Evolutionary conservation across 2,888 invertebrate species (phyloP).

Genomic region (Cataglyphis albicans): DNA sequence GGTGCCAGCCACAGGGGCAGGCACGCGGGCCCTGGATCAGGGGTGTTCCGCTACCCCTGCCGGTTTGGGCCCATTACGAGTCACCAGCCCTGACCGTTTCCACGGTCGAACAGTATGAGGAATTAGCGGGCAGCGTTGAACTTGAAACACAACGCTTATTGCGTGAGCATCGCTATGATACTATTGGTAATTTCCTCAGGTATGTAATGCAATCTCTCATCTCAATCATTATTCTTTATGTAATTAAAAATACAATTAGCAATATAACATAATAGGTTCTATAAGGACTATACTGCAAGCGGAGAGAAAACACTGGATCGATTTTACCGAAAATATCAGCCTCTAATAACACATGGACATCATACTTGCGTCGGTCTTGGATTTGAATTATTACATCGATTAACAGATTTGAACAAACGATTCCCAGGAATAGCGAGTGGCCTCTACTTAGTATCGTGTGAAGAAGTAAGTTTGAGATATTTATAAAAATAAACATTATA

Average conservation of each 20-base stretch:
- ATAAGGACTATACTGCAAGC: slow-evolving; percentile 87
- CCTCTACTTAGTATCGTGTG: slow-evolving; percentile 93
- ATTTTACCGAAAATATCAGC: slow-evolving; percentile 92
- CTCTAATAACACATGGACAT: slow-evolving; percentile 92
- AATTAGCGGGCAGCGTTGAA: slow-evolving; percentile 93
- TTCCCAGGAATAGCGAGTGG: slow-evolving; percentile 90
- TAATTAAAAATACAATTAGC: slow-evolving; percentile 83
- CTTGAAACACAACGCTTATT: slow-evolving; percentile 92
- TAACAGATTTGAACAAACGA: slow-evolving; percentile 88
- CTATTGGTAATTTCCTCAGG: slow-evolving; percentile 93
- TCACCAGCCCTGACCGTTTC: slow-evolving; percentile 87
- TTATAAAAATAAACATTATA: background rate
- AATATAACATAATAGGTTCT: slow-evolving; percentile 86
- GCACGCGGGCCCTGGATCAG: slow-evolving; percentile 88
- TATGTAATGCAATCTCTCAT: slow-evolving; percentile 71
- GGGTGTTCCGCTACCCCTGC: slow-evolving; percentile 91
- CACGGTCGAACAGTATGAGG: slow-evolving; percentile 91
- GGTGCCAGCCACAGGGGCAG: slow-evolving; percentile 86
- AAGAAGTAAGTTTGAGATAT: slow-evolving; percentile 89
- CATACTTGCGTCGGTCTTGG: slow-evolving; percentile 96
- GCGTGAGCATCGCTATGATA: slow-evolving; percentile 95
- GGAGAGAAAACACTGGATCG: slow-evolving; percentile 89
- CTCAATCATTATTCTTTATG: background rate
- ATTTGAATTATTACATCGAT: slow-evolving; percentile 91
- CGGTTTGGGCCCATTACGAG: slow-evolving; percentile 90